Evolutionary conservation across 2,797 vertebrate species (phyloP), one percentile per base, ranked within the genome.

Genomic region (Microcaecilia unicolor): DNA sequence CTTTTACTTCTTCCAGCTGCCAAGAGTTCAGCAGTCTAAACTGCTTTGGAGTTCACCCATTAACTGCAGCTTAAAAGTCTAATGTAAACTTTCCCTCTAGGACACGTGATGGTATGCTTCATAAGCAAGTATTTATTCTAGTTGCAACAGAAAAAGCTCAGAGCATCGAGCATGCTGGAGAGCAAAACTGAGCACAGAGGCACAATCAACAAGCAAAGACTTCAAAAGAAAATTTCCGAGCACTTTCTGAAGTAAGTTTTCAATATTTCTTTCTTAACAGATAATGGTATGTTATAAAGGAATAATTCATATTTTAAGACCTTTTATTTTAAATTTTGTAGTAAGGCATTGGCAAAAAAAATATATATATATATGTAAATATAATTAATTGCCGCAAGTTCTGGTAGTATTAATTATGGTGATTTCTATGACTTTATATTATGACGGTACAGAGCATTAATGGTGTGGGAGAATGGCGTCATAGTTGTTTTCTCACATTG

Each of bases 81-180:
- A 71, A 73, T 82, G 70, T 81, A 78, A 72, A 76, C 70, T 67
- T 65, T 72, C 66, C 62, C 64, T 73, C 55, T 60, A 22, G 70
- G 67, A 61, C 81, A 84, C 66, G 63, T 83, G 81, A 80, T 67
- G 61, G 79, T 67, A 66, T 63, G 49, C 69, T 59, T 70, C 72
- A n/a, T 69, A 73, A 57, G 64, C 57, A 56, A 43, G 71, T 84
- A 81, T 84, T 80, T 84, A 81, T 78, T 69, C 67, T 48, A 26
- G 40, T 36, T 27, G 67, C 72, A 51, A 72, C 57, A 26, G 48
- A 58, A 11, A 45, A 55, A 50, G 67, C 69, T 76, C 74, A 84
- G 76, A 77, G 56, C 18, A 19, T 58, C 8, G 61, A 1, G 59
- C 65, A 44, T 41, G 23, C 41, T 56, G 11, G 44, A 3, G 66